Percentiles rank a stretch among this genome's conserved stretches.
phyloP scores from a whole-genome alignment of 2,113 vertebrate species.

The Leucoraja erinaceus region DNA sequence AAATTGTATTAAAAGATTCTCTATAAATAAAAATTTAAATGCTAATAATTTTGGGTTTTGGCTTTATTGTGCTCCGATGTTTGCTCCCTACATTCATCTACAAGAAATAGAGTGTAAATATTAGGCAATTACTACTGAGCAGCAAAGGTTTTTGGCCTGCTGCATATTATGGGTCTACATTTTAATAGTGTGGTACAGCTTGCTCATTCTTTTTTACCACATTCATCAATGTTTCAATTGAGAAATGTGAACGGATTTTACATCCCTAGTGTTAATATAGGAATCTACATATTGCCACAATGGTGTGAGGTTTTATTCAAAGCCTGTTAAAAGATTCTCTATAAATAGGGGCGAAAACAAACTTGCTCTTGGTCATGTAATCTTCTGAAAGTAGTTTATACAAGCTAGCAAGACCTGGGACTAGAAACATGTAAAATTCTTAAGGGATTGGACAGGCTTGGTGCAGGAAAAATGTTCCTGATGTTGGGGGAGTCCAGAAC shows the following conservation, averaged over 20 bases:
- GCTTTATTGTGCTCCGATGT: neutral
- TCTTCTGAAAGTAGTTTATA: no score
- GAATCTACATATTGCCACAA: neutral
- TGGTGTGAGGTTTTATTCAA: neutral
- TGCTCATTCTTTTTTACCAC: neutral
- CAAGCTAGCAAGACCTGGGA: no score
- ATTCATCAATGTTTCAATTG: neutral
- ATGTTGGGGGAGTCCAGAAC: no score
- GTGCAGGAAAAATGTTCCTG: no score
- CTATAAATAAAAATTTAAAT: constrained; percentile 22
- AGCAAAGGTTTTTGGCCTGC: neutral
- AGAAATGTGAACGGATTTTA: no score
- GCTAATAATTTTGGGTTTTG: neutral
- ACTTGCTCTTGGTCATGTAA: neutral
- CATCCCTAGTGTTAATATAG: neutral
- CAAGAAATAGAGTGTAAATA: neutral
- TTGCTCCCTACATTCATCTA: neutral
- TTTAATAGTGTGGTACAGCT: neutral
- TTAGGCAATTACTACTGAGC: neutral
- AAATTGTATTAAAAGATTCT: constrained; percentile 21
- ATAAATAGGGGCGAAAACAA: neutral
- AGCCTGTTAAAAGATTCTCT: no score
- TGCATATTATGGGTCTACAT: neutral
- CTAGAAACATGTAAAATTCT: no score
- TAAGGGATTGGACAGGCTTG: no score